phyloP scores from a whole-genome alignment of 2,888 invertebrate genomes.

The Ferrisia virgata region DNA sequence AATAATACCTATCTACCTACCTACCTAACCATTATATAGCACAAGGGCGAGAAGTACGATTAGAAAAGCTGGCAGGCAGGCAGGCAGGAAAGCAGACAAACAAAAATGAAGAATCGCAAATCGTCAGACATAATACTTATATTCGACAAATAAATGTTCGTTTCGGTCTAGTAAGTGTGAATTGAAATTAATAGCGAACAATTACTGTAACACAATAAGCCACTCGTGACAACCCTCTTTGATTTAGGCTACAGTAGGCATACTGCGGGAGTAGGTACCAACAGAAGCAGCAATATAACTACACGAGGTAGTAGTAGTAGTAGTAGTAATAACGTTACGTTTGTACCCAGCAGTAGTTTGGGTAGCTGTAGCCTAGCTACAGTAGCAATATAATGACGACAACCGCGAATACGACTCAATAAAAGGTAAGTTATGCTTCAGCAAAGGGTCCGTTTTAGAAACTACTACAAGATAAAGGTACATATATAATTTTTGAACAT shows the following conservation, averaged over 20 bases:
- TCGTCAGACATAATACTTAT: background rate
- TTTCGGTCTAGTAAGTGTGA: conserved; percentile 44
- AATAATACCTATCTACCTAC: no score
- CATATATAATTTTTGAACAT: background rate
- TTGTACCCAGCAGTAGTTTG: background rate
- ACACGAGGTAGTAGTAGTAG: background rate
- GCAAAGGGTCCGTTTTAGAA: background rate
- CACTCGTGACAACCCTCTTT: background rate
- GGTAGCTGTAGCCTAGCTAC: no score
- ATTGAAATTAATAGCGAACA: conserved; percentile 43
- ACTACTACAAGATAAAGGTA: background rate
- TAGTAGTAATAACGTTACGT: background rate
- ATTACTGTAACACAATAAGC: conserved; percentile 29
- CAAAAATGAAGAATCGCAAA: background rate
- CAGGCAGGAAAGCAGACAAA: background rate
- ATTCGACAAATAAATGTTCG: conserved; percentile 37
- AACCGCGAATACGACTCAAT: background rate
- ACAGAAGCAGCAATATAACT: no score
- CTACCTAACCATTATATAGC: no score
- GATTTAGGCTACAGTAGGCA: background rate
- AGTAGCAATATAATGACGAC: no score
- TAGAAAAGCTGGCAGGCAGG: background rate
- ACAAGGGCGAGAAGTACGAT: background rate
- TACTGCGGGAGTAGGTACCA: no score
- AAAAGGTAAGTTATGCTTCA: background rate